Conservation (phyloP, 2,888 invertebrate species). For the Marasmarcha lunaedactyla region DNA sequence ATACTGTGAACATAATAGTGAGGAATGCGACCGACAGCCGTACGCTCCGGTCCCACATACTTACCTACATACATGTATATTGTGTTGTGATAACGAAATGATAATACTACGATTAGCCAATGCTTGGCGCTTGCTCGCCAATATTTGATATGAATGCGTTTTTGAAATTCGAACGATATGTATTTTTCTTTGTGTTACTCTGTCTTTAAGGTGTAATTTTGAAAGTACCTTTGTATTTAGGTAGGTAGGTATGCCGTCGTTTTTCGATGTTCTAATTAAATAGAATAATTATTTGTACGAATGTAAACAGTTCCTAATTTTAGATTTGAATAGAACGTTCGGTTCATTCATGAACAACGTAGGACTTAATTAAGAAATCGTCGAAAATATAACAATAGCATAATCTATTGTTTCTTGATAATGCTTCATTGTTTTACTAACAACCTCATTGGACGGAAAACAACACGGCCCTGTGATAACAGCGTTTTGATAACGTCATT, state of each 20-base stretch:
- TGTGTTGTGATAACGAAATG: constrained; percentile 52
- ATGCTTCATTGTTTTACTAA: not conserved
- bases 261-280: too few relatives aligned
- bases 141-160: constrained; percentile 12
- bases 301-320: too few relatives aligned
- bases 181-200: too few relatives aligned
- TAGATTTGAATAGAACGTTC: too few relatives aligned
- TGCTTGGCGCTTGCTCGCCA: constrained; percentile 37
- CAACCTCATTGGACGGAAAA: not conserved
- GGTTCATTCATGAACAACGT: too few relatives aligned
- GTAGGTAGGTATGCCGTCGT: too few relatives aligned
- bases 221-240: too few relatives aligned
- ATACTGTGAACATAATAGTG: constrained; percentile 52
- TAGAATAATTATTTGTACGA: too few relatives aligned
- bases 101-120: constrained; percentile 60
- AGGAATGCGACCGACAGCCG: constrained; percentile 45
- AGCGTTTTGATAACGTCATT: not conserved
- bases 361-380: constrained; percentile 1
- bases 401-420: not conserved
- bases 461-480: not conserved
- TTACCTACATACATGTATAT: constrained; percentile 27
- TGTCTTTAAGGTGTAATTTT: too few relatives aligned
- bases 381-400: not conserved
- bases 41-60: constrained; percentile 30
- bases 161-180: too few relatives aligned